Evolutionary conservation across 2,113 vertebrate species (phyloP).

Genomic region (Trachemys scripta): DNA sequence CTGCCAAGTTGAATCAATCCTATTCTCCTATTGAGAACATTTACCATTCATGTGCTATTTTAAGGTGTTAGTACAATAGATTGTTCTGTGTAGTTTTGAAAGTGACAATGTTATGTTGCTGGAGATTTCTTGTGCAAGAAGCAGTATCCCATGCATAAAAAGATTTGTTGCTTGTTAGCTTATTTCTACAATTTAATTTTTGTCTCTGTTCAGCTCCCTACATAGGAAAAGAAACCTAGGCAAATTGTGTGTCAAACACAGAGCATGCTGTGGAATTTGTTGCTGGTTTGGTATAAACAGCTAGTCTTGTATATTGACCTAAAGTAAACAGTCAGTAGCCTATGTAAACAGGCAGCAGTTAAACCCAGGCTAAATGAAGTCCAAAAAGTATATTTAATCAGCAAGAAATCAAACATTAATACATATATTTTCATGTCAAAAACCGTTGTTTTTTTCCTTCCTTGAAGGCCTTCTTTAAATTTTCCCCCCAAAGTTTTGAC

Average conservation of each 20-base stretch:
- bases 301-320: slow-evolving; percentile 60
- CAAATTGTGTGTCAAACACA: slow-evolving; percentile 2
- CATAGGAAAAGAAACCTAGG: not conserved
- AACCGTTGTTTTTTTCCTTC: slow-evolving; percentile 2
- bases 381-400: slow-evolving; percentile 29
- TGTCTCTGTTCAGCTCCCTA: slow-evolving; percentile 16
- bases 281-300: slow-evolving; percentile 66
- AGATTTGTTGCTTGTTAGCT: slow-evolving; percentile 1
- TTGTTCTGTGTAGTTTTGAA: not conserved
- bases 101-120: not conserved
- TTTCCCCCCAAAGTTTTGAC: not conserved
- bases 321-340: slow-evolving; percentile 75
- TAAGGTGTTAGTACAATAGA: not conserved
- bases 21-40: not conserved
- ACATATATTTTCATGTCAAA: slow-evolving; percentile 15
- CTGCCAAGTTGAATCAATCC: rapidly evolving
- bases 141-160: not conserved
- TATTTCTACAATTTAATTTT: not conserved
- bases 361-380: slow-evolving; percentile 53
- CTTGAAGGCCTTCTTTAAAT: not conserved
- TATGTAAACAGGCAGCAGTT: slow-evolving; percentile 69
- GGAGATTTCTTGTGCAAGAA: not conserved
- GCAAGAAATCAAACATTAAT: slow-evolving; percentile 52
- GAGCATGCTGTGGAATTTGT: slow-evolving; percentile 44
- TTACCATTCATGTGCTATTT: not conserved